These are phyloP conservation scores for Myotis davidii DNA, from an alignment of 2,113 vertebrate species.

Conservation along the genomic window DNA sequence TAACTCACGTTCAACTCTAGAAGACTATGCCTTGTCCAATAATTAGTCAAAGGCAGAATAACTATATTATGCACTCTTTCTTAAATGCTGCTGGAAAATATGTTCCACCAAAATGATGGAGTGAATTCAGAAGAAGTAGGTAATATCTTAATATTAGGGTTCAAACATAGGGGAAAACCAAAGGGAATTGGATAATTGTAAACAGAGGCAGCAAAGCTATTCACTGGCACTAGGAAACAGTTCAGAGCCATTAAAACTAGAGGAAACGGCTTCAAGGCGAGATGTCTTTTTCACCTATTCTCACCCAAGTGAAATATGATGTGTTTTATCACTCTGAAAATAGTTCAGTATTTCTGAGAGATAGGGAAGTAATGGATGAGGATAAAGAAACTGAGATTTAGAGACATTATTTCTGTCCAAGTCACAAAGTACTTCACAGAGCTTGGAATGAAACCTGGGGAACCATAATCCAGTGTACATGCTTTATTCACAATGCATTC, in stretches of 20 bases:
- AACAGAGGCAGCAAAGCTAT: neutral
- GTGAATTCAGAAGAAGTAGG: neutral
- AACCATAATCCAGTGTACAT: neutral
- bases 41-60: neutral
- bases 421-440: neutral
- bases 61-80: neutral
- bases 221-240: neutral
- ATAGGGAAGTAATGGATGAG: neutral
- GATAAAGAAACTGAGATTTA: neutral
- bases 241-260: neutral
- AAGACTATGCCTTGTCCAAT: neutral
- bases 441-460: neutral
- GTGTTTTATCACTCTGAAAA: constrained; percentile 15
- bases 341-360: neutral
- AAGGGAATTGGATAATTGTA: neutral
- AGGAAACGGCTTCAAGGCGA: neutral
- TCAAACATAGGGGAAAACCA: neutral
- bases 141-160: neutral
- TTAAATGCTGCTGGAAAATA: neutral
- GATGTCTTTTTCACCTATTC: neutral
- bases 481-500: neutral
- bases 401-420: neutral
- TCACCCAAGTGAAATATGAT: neutral
- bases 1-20: neutral
- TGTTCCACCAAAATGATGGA: neutral